Conservation (phyloP, 2,113 vertebrate genomes). For the Hipposideros armiger region DNA sequence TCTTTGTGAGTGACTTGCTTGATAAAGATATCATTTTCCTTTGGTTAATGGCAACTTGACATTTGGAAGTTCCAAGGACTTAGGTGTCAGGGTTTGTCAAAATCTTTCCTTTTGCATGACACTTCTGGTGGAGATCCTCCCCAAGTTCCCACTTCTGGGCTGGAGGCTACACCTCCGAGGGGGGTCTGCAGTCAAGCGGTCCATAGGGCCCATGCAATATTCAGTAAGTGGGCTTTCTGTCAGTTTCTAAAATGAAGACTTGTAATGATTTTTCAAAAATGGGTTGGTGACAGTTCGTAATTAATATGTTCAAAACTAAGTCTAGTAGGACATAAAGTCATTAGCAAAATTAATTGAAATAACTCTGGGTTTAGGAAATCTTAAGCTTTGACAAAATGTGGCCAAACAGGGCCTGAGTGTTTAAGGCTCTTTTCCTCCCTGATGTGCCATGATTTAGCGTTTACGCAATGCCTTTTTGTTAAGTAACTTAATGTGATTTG, state of each 20-base stretch:
- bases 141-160: not conserved
- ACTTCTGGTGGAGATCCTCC: not conserved
- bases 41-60: slow-evolving; percentile 35
- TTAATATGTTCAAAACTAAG: slow-evolving; percentile 46
- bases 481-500: not conserved
- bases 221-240: slow-evolving; percentile 10
- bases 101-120: not conserved
- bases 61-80: not conserved
- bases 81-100: not conserved
- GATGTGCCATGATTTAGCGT: not conserved
- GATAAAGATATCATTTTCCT: slow-evolving; percentile 7
- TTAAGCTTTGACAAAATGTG: slow-evolving; percentile 12
- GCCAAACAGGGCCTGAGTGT: not conserved
- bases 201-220: not conserved
- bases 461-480: not conserved
- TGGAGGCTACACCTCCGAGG: not conserved
- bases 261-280: slow-evolving; percentile 21
- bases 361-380: slow-evolving; percentile 39
- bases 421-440: not conserved
- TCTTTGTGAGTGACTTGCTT: slow-evolving; percentile 24
- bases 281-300: not conserved
- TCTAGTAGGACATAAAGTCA: not conserved
- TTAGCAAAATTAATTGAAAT: slow-evolving; percentile 55
- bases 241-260: not conserved
- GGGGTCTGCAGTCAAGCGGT: not conserved